Evolutionary conservation across 1,140 invertebrate species (phyloP), one percentile per base, ranked within the genome.

Genomic region (Belonocnema kinseyi): DNA sequence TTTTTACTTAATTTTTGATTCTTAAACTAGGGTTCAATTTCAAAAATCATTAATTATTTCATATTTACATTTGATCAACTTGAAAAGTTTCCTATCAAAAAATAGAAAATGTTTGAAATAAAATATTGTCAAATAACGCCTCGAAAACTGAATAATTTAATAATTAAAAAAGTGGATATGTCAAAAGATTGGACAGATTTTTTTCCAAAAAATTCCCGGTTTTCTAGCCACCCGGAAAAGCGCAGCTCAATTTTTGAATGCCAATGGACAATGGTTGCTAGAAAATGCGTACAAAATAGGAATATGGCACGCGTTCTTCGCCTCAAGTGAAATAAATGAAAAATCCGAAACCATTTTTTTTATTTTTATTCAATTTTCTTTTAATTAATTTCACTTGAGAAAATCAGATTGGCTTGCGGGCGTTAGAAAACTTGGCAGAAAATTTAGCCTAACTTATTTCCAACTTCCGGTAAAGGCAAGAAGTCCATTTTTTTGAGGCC

Each of bases 221-320:
- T 33, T 33, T 5, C 26, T 4, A 5, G 26, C 26, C 26, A 33
- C 26, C 26, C 26, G 26, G 26, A 33, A 33, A 33, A 33, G 19
- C 53, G n/a, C 8, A 56, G 21, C n/a, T 17, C 11, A 19, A 40
- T n/a, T 66, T 66, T 5, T 4, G n/a, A 10, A 40, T 11, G 26
- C 40, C 5, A 40, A 66, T 40, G 61, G 61, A 66, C 61, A 33
- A 33, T 50, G 78, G 66, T 26, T 81, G 50, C 82, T 84, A 84
- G 76, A 86, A 85, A 84, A 77, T 78, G 72, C 77, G 75, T 86
- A 86, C 54, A 86, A 86, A 86, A 84, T 84, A 86, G 84, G 85
- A 86, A 86, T 86, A 81, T 86, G 33, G 77, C 79, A 77, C 54
- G 77, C 74, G 72, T 77, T 72, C 73, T 50, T 56, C 71, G 19